Conservation (phyloP, 2,888 invertebrate genomes). For the Parascotia fuliginaria region DNA sequence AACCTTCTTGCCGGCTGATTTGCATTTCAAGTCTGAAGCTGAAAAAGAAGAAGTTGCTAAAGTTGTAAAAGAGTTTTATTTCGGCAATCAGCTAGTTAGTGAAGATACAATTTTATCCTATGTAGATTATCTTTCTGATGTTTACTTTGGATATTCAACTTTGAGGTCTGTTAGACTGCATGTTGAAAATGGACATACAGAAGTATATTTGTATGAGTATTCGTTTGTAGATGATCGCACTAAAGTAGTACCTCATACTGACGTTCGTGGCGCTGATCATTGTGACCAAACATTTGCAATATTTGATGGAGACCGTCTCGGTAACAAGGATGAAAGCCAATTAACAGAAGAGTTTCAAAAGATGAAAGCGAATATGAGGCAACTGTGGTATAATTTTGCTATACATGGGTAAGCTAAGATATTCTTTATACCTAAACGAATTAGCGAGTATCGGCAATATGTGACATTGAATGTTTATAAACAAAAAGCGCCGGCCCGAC, state of each 20-base stretch:
- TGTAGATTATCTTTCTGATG: conserved; percentile 62
- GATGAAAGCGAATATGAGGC: conserved; percentile 36
- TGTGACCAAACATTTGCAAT: conserved; percentile 47
- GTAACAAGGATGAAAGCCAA: conserved; percentile 14
- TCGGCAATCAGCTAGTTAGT: conserved; percentile 44
- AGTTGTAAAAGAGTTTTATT: conserved; percentile 53
- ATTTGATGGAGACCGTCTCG: conserved; percentile 18
- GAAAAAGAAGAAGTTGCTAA: conserved; percentile 45
- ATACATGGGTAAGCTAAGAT: conserved; percentile 44
- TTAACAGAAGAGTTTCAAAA: conserved; percentile 32
- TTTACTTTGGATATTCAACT: conserved; percentile 50
- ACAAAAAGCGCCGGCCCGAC: too few relatives aligned
- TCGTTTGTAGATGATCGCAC: conserved; percentile 48
- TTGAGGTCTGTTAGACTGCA: conserved; percentile 48
- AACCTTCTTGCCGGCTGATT: conserved; percentile 54
- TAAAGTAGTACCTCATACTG: conserved; percentile 36
- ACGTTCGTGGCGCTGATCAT: conserved; percentile 50
- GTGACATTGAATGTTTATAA: too few relatives aligned
- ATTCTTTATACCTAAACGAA: too few relatives aligned
- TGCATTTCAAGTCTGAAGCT: conserved; percentile 46
- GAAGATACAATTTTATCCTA: conserved; percentile 32
- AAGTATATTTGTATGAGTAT: conserved; percentile 57
- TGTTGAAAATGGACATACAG: conserved; percentile 37
- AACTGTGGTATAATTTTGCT: conserved; percentile 47
- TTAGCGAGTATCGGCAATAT: too few relatives aligned